A percentile compares a stretch with the other conserved stretches of the same genome.
Evolutionary conservation across 2,888 invertebrate genomes (phyloP).

Genomic region (Electrophaes corylata): DNA sequence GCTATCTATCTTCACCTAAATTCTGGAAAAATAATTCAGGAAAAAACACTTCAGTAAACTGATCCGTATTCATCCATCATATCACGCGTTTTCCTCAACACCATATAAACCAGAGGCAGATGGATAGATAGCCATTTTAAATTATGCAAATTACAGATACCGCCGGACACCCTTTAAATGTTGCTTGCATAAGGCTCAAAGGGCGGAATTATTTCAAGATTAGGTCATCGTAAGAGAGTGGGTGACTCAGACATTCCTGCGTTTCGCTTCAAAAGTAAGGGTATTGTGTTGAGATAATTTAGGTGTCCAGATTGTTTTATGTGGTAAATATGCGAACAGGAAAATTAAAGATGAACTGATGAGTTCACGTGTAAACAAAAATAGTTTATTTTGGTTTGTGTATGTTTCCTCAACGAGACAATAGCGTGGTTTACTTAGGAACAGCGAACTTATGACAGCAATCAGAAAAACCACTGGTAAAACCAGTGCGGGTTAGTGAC

Average conservation of each 20-base stretch:
- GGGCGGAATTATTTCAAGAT: constrained; percentile 33
- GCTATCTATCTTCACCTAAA: neutral
- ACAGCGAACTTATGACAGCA: neutral
- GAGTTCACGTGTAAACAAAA: neutral
- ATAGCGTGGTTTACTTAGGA: neutral
- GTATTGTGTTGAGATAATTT: constrained; percentile 24
- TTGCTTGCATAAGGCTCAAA: constrained; percentile 21
- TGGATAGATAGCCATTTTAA: constrained; percentile 11
- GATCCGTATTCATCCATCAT: neutral
- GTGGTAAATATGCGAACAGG: constrained; percentile 11
- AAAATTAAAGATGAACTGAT: constrained; percentile 11
- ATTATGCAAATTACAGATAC: constrained; percentile 2
- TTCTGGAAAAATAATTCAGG: neutral
- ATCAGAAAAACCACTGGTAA: neutral
- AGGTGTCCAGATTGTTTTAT: constrained; percentile 1
- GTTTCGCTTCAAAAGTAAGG: constrained; percentile 23
- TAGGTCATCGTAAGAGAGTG: constrained; percentile 33
- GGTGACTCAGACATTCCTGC: constrained; percentile 27
- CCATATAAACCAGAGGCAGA: constrained; percentile 7
- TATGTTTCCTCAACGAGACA: constrained; percentile 1
- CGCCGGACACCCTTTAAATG: neutral
- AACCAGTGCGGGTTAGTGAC: neutral
- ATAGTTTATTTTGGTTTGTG: neutral
- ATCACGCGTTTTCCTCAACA: constrained; percentile 2
- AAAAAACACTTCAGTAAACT: too few species aligned